Evolutionary conservation across 2,888 invertebrate species (phyloP).

Genomic region (Oscheius sp.): DNA sequence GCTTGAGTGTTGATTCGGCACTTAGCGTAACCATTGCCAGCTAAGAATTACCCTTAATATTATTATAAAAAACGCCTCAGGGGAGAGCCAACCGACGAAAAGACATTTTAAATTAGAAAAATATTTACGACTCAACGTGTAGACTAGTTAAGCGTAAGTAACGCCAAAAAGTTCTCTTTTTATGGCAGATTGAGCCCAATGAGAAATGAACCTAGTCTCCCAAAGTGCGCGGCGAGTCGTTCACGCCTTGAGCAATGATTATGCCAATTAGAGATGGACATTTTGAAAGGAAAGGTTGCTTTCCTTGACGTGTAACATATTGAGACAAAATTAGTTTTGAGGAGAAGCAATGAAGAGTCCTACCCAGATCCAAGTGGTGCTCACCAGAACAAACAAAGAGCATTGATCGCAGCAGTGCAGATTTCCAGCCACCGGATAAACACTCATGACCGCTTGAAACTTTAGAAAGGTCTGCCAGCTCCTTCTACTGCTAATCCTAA

Average conservation of each 20-base stretch:
- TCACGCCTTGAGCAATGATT: neutral
- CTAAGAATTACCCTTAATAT: no score
- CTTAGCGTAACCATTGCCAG: no score
- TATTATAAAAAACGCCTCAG: no score
- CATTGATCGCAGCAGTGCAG: conserved; percentile 30
- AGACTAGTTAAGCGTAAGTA: no score
- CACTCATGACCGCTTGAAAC: conserved; percentile 22
- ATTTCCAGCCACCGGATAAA: conserved; percentile 22
- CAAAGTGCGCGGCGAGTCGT: no score
- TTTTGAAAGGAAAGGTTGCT: neutral
- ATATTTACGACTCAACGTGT: no score
- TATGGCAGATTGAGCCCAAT: no score
- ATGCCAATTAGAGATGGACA: neutral
- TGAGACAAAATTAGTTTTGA: neutral
- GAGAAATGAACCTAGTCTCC: no score
- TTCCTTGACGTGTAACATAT: neutral
- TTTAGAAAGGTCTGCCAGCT: neutral
- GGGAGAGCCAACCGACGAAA: no score
- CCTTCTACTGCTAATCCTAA: neutral
- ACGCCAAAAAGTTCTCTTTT: no score
- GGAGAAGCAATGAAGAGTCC: conserved; percentile 5
- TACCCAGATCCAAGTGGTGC: conserved; percentile 28
- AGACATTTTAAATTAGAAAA: no score
- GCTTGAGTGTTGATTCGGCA: conserved; percentile 18
- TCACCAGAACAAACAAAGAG: conserved; percentile 30